Evolutionary conservation across 2,888 invertebrate species (phyloP), one percentile per base, ranked within the genome.

Genomic region (Metalampra italica): DNA sequence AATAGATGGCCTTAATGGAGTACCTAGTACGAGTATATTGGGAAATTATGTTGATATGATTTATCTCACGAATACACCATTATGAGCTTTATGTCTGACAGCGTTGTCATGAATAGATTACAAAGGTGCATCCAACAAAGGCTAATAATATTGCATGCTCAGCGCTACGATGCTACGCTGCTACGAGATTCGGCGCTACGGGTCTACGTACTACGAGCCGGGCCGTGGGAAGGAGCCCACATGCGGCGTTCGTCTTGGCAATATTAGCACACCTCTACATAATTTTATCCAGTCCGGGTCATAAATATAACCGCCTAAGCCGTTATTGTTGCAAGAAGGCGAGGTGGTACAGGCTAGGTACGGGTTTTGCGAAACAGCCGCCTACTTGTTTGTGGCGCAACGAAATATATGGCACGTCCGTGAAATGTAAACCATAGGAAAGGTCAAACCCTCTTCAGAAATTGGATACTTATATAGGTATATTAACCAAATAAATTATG

Each of bases 251-350:
- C 66, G 63, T 75, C 69, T 71, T 65, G 60, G 75, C 65, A 67
- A 77, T 78, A 79, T 81, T 75, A 75, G 70, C 66, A 68, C 64
- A 67, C 68, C 62, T 70, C 64, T 71, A 76, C 75, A 79, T 82
- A 78, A 79, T 79, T 79, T 77, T 73, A 76, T 75, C 78, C 75
- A 74, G 72, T 73, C 59, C 66, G 53, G 68, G 60, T 59, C 71
- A 71, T 81, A 79, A 82, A 81, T 79, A 77, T 64, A 68, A 55
- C 29, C 68, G 66, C 68, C 68, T 68, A 62, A 68, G 66, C 62
- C 71, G 68, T 77, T 78, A 75, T 75, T 75, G 71, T 68, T 67
- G 64, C 65, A 71, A 68, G 69, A 63, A 70, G 71, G 62, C 64
- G 41, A 50, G 52, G 52, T 39, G 66, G 66, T 65, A 63, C 56